Evolutionary conservation across 2,888 invertebrate genomes (phyloP).

Genomic region (Aromia moschata): DNA sequence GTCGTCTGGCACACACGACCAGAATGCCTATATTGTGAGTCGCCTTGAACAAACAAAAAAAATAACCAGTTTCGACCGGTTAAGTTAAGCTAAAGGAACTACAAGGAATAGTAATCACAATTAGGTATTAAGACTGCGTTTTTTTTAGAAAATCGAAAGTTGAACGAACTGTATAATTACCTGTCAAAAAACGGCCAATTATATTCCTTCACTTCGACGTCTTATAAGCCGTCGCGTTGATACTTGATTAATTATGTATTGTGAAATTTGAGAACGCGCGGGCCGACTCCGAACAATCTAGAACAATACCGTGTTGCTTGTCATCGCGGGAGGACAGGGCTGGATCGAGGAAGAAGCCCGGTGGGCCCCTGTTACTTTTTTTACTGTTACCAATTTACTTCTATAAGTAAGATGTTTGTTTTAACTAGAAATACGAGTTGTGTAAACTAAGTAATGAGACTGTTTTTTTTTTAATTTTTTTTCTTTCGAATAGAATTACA

Average conservation of each 20-base stretch:
- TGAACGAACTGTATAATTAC: slow-evolving; percentile 2
- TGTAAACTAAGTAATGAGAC: too few species aligned
- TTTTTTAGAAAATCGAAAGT: slow-evolving; percentile 4
- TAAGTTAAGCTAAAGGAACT: not conserved
- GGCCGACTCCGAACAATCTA: slow-evolving; percentile 3
- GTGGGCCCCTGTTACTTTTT: too few species aligned
- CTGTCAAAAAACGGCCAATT: not conserved
- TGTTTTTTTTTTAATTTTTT: too few species aligned
- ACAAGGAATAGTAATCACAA: not conserved
- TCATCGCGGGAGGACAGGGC: too few species aligned
- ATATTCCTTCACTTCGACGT: not conserved
- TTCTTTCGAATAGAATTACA: too few species aligned
- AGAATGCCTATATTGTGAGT: not conserved
- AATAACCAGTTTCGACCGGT: not conserved
- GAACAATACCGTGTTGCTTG: slow-evolving; percentile 8
- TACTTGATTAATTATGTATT: slow-evolving; percentile 10
- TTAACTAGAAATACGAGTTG: too few species aligned
- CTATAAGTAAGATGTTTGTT: too few species aligned
- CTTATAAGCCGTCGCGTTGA: not conserved
- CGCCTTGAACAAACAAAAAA: not conserved
- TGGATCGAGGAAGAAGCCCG: too few species aligned
- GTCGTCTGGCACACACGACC: not conserved
- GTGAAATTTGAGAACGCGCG: not conserved
- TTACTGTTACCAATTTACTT: too few species aligned
- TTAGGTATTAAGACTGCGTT: not conserved